Percentiles rank a stretch among this genome's conserved stretches.
Conservation (phyloP, 2,113 vertebrate species). For the Corythoichthys haematopterus region DNA sequence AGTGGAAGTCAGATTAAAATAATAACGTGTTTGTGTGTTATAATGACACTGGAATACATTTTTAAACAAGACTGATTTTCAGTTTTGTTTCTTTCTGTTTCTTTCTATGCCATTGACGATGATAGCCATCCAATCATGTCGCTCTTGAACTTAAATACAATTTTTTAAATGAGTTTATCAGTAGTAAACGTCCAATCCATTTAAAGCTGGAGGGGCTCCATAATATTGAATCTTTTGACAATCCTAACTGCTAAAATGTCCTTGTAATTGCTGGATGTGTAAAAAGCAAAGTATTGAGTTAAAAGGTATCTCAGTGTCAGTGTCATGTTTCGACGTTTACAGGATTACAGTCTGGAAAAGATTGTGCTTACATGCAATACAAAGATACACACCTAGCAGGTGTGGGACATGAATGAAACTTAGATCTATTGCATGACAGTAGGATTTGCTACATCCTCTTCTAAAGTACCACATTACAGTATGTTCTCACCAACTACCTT, state of each 20-base stretch:
- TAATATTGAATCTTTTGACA: too few species aligned
- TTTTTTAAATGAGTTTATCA: too few species aligned
- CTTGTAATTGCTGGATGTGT: not conserved
- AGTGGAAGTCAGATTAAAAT: too few species aligned
- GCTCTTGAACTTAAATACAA: too few species aligned
- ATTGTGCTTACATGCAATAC: not conserved
- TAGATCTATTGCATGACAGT: not conserved
- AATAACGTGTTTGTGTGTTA: not conserved
- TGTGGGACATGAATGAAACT: not conserved
- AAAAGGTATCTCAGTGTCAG: not conserved
- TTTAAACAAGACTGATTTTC: not conserved
- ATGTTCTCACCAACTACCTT: not conserved
- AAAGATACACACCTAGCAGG: not conserved
- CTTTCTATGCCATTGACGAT: too few species aligned
- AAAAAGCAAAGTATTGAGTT: constrained; percentile 1
- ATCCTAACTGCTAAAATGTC: not conserved
- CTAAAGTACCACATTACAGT: not conserved
- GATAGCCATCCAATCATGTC: too few species aligned
- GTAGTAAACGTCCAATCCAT: too few species aligned
- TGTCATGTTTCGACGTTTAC: not conserved
- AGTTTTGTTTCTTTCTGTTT: too few species aligned
- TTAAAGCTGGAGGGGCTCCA: too few species aligned
- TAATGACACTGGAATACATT: not conserved
- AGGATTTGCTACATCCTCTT: not conserved
- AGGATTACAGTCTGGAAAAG: constrained; percentile 3